Base-by-base conservation (phyloP, 2,888 invertebrate genomes). In the Euspilapteryx auroguttella region DNA sequence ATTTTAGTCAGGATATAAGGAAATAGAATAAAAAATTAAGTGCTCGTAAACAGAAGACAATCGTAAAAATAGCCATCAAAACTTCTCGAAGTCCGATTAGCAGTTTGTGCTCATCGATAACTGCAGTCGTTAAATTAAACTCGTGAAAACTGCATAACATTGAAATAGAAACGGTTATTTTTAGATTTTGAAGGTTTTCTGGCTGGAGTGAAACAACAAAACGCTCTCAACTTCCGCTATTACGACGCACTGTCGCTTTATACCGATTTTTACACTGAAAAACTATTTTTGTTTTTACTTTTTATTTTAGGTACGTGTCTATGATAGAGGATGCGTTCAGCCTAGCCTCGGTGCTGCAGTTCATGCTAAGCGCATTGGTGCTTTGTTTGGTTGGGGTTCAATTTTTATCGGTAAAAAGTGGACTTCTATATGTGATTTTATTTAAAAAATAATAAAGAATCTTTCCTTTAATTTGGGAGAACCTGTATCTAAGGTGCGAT, bases 301-400 rank as follows among this genome's bases (percentile, higher is more conserved):
- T 30, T 63, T 63, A 5, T 5, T 6, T 41, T 54, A 76, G 76
- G 42, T 77, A 73, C 42, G 71, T 76, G 29, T 54, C 65, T 14
- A 64, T 71, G 69, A 66, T 77, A 32, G 75, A 76, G 45, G 51
- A 49, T 33, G 69, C 76, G 23, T 77, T 76, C 41, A 76, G 75
- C 39, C 42, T 75, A 35, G 69, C 75, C 9, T 75, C 76, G 21
- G 73, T 61, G 21, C 45, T 75, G 27, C 76, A 77, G 41, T 73
- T 77, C 37, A 76, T 77, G 76, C 40, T 76, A 34, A 76, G 76
- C 40, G 76, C 63, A 2, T 71, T 75, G 66, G 75, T 77, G 2
- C 57, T 77, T 11, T 76, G 76, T 42, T 49, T 77, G 34, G 49
- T 76, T 21, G 76, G 76, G 29, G 53, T 77, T 25, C 68, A 75